A percentile compares a stretch with the other conserved stretches of the same genome.
These are phyloP conservation scores for Leptinotarsa juncta DNA, from an alignment of 2,888 invertebrate species.

Conservation along the genomic window DNA sequence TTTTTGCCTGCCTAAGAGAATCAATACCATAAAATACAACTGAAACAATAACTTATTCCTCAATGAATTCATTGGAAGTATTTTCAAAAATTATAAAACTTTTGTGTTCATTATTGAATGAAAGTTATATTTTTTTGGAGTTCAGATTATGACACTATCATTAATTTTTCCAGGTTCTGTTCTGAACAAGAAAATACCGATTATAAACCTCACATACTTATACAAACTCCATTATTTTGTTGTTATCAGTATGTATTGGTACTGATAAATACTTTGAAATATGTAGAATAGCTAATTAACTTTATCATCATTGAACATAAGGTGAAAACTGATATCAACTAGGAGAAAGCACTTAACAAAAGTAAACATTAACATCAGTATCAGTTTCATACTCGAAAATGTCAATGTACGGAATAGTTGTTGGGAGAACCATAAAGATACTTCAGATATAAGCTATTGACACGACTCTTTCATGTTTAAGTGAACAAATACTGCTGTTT, in stretches of 20 bases:
- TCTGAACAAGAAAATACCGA: not conserved
- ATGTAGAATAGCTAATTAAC: not conserved
- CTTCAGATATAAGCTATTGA: no score
- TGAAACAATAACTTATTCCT: no score
- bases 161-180: not conserved
- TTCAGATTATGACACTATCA: not conserved
- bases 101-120: no score
- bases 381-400: not conserved
- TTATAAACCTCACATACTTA: not conserved
- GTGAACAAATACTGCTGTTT: no score
- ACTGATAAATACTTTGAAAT: constrained; percentile 14
- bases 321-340: not conserved
- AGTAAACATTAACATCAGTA: not conserved
- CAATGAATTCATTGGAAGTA: no score
- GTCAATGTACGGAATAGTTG: not conserved
- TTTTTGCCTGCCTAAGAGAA: no score
- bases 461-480: no score
- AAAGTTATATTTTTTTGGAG: no score
- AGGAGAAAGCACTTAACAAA: not conserved
- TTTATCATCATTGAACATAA: not conserved
- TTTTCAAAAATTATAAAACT: no score
- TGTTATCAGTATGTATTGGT: constrained; percentile 3
- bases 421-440: constrained; percentile 29
- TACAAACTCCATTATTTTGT: not conserved
- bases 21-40: no score